Conservation (phyloP, 2,113 vertebrate genomes). For the Morone saxatilis region DNA sequence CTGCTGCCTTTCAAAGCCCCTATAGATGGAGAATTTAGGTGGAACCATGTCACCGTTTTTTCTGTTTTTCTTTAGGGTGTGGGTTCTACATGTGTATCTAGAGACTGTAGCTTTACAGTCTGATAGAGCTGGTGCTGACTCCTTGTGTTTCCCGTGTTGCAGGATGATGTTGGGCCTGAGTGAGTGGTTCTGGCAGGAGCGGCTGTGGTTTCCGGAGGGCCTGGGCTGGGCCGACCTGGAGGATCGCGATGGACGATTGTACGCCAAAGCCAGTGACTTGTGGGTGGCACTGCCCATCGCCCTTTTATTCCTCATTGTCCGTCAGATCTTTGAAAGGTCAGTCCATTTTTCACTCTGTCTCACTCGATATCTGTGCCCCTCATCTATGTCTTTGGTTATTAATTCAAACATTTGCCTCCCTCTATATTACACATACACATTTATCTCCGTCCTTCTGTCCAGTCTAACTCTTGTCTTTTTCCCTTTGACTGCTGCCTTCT, state of each 20-base stretch:
- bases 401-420: constrained; percentile 5
- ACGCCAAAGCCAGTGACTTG: constrained; percentile 90
- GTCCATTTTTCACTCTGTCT: constrained; percentile 50
- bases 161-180: constrained; percentile 92
- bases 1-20: not conserved
- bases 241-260: constrained; percentile 90
- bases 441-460: not conserved
- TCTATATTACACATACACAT: not conserved
- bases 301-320: constrained; percentile 89
- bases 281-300: constrained; percentile 92
- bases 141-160: constrained; percentile 15
- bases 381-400: not conserved
- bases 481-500: not conserved
- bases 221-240: constrained; percentile 94
- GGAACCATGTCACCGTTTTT: not conserved
- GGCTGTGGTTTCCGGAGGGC: constrained; percentile 92
- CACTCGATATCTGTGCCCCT: not conserved
- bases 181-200: constrained; percentile 94
- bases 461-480: not conserved
- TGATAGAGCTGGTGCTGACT: constrained; percentile 16
- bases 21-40: not conserved
- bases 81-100: constrained; percentile 8
- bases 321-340: constrained; percentile 95
- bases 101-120: not conserved
- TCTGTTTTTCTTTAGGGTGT: not conserved